Percentiles rank a stretch among this genome's conserved stretches.
phyloP scores from a whole-genome alignment of 1,140 invertebrate species.

The Plectrocnemia conspersa region DNA sequence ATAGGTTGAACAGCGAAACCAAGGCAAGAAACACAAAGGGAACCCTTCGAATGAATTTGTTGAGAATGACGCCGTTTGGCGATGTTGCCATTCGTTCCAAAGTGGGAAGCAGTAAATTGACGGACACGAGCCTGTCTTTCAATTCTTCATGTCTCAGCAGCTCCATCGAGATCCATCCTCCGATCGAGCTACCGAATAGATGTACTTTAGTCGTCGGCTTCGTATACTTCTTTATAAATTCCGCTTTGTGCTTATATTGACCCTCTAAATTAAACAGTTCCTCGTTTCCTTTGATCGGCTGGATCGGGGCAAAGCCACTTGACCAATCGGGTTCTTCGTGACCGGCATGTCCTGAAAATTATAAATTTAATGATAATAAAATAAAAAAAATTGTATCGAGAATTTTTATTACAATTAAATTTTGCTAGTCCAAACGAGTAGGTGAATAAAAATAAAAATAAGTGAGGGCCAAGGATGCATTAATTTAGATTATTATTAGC shows the following conservation, averaged over 20 bases:
- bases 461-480: background rate
- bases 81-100: conserved; percentile 71
- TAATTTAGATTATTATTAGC: too few relatives aligned
- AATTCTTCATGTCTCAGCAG: conserved; percentile 58
- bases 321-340: conserved; percentile 55
- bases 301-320: conserved; percentile 35
- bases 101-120: conserved; percentile 77
- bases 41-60: conserved; percentile 52
- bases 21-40: conserved; percentile 54
- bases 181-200: conserved; percentile 81
- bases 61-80: conserved; percentile 62
- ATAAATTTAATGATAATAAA: background rate
- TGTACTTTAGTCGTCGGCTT: conserved; percentile 64
- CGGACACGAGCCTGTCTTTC: conserved; percentile 48
- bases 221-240: conserved; percentile 69
- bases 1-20: conserved; percentile 54
- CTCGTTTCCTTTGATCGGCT: conserved; percentile 51
- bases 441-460: too few relatives aligned
- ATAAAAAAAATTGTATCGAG: background rate
- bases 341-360: conserved; percentile 62
- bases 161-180: conserved; percentile 73
- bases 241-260: conserved; percentile 75
- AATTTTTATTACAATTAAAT: too few relatives aligned
- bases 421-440: too few relatives aligned
- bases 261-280: conserved; percentile 63